Conservation (phyloP, 2,888 invertebrate genomes). For the Sinotaia quadrata region DNA sequence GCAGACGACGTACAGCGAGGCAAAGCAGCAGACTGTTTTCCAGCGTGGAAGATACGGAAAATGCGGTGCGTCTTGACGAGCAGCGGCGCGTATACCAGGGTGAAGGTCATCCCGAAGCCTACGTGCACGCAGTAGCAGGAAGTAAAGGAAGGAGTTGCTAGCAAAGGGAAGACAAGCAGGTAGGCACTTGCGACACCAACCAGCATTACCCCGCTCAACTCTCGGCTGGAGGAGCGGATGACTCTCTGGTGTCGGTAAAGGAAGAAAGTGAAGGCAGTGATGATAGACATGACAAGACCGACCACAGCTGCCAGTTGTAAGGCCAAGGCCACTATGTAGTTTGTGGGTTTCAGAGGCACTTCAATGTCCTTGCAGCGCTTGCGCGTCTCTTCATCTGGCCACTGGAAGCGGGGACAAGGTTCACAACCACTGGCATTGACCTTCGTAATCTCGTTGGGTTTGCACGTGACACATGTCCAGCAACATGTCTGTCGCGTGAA, state of each 20-base stretch:
- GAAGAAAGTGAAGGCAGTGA: conserved; percentile 38
- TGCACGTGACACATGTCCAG: conserved; percentile 61
- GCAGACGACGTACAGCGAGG: conserved; percentile 58
- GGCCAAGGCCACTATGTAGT: conserved; percentile 43
- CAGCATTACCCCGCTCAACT: conserved; percentile 62
- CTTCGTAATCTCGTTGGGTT: conserved; percentile 54
- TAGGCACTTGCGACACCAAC: conserved; percentile 58
- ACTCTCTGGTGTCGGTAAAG: conserved; percentile 55
- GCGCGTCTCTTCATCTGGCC: conserved; percentile 43
- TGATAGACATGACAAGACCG: conserved; percentile 40
- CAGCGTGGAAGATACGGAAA: conserved; percentile 62
- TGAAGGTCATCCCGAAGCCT: conserved; percentile 64
- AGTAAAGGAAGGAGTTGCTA: conserved; percentile 50
- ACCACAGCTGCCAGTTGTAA: conserved; percentile 38
- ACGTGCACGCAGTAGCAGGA: conserved; percentile 59
- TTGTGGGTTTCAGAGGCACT: conserved; percentile 38
- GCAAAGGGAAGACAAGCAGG: conserved; percentile 53
- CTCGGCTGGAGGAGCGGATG: conserved; percentile 65
- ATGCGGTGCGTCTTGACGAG: conserved; percentile 66
- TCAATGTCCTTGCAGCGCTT: conserved; percentile 38
- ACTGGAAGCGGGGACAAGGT: conserved; percentile 45
- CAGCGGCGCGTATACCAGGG: conserved; percentile 63
- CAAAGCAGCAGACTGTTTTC: conserved; percentile 49
- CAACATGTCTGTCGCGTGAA: conserved; percentile 62
- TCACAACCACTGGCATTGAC: conserved; percentile 54